Evolutionary conservation across 2,888 invertebrate species (phyloP).

Genomic region (Saturnia pavonia): DNA sequence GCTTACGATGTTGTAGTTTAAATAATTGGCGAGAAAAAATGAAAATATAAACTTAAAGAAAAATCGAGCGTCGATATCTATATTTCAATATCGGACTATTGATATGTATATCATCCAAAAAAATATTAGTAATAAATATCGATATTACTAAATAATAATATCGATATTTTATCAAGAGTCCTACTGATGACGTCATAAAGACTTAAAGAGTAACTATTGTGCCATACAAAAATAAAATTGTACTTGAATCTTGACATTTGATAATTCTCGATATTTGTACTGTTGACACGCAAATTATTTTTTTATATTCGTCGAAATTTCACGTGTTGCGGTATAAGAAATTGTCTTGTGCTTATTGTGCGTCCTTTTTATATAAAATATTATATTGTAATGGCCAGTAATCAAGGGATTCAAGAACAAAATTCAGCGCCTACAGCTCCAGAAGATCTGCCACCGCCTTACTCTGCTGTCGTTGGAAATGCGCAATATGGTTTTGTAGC

Average conservation of each 20-base stretch:
- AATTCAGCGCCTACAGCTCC: slow-evolving; percentile 51
- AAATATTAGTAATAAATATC: too few relatives aligned
- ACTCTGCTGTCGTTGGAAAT: slow-evolving; percentile 71
- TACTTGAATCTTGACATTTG: neutral
- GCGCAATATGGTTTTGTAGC: slow-evolving; percentile 67
- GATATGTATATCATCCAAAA: too few relatives aligned
- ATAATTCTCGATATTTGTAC: neutral
- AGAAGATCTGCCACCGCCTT: slow-evolving; percentile 74
- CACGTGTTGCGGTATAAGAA: neutral
- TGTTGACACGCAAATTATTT: neutral
- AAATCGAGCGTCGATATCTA: too few relatives aligned
- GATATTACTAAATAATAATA: too few relatives aligned
- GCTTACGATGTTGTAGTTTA: too few relatives aligned
- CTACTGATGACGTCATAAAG: too few relatives aligned
- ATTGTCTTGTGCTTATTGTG: neutral
- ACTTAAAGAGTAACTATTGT: too few relatives aligned
- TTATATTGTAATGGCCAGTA: slow-evolving; percentile 50
- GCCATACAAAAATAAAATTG: too few relatives aligned
- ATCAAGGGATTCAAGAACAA: slow-evolving; percentile 39
- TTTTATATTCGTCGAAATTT: neutral
- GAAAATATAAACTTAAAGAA: too few relatives aligned
- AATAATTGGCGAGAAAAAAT: too few relatives aligned
- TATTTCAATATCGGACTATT: too few relatives aligned
- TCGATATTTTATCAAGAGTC: too few relatives aligned
- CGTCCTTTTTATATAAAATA: neutral